Percentiles rank a stretch among this genome's conserved stretches.
phyloP scores from a whole-genome alignment of 2,797 vertebrate genomes.

The Enteromius thamalakanensis region DNA sequence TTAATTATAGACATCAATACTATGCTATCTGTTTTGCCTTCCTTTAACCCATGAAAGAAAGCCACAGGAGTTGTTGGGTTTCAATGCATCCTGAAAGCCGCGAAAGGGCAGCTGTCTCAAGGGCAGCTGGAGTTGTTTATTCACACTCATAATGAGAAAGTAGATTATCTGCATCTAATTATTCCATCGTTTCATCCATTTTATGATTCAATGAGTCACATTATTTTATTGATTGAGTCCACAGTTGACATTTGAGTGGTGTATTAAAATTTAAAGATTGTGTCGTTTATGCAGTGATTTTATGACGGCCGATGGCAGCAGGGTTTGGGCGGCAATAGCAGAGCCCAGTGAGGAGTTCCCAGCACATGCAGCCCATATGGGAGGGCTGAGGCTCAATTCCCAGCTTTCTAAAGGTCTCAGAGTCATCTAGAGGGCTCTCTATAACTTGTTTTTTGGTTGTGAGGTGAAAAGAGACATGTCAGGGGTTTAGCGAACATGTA shows the following conservation, averaged over 20 bases:
- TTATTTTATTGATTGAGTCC: constrained; percentile 58
- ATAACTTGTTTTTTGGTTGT: constrained; percentile 13
- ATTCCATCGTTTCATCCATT: constrained; percentile 41
- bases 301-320: constrained; percentile 34
- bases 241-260: constrained; percentile 56
- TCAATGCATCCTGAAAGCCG: constrained; percentile 22
- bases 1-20: background rate
- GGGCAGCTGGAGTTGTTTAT: constrained; percentile 50
- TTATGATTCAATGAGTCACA: constrained; percentile 58
- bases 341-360: background rate
- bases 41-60: constrained; percentile 11
- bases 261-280: constrained; percentile 51
- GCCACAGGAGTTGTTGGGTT: constrained; percentile 5
- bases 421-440: constrained; percentile 22
- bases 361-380: constrained; percentile 46
- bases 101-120: constrained; percentile 31
- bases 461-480: constrained; percentile 40
- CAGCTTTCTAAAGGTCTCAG: background rate
- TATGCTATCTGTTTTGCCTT: constrained; percentile 8
- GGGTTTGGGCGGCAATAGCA: constrained; percentile 35
- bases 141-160: constrained; percentile 57
- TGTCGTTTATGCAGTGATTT: constrained; percentile 45
- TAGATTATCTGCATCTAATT: constrained; percentile 54
- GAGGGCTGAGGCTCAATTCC: constrained; percentile 28
- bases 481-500: constrained; percentile 24